These are phyloP conservation scores for Sinocyclocheilus anshuiensis DNA, from an alignment of 2,113 vertebrate species.

Conservation along the genomic window DNA sequence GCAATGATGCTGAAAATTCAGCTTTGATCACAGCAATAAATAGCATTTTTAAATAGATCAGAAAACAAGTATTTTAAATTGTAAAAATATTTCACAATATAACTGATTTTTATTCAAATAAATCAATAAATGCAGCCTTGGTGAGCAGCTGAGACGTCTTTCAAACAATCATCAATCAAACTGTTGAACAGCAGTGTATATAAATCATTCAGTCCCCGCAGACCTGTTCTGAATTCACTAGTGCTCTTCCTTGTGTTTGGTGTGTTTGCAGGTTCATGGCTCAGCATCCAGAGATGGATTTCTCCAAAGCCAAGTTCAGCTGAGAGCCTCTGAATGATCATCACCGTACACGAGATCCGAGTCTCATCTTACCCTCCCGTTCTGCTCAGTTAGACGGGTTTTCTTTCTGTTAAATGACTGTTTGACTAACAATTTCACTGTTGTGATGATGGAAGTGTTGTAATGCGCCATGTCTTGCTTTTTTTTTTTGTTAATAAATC, in stretches of 20 bases:
- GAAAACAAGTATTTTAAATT: no score
- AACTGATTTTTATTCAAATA: no score
- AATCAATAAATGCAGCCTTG: no score
- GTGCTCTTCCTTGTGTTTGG: neutral
- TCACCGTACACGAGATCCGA: neutral
- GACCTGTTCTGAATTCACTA: neutral
- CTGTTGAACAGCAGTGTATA: no score
- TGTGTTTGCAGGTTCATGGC: constrained; percentile 75
- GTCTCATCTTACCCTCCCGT: neutral
- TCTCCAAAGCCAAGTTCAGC: constrained; percentile 83
- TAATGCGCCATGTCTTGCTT: constrained; percentile 29
- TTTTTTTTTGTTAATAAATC: constrained; percentile 61
- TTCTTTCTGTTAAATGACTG: neutral
- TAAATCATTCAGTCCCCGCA: no score
- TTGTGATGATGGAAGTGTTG: neutral
- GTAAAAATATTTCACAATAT: no score
- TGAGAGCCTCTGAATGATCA: constrained; percentile 53
- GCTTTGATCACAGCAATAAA: no score
- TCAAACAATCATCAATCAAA: no score
- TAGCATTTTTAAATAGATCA: no score
- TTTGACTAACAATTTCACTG: neutral
- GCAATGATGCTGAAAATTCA: no score
- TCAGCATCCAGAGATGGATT: constrained; percentile 83
- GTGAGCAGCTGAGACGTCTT: no score
- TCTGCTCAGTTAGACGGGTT: neutral